Base-by-base conservation (phyloP, 2,797 vertebrate genomes). In the Acomys russatus region DNA sequence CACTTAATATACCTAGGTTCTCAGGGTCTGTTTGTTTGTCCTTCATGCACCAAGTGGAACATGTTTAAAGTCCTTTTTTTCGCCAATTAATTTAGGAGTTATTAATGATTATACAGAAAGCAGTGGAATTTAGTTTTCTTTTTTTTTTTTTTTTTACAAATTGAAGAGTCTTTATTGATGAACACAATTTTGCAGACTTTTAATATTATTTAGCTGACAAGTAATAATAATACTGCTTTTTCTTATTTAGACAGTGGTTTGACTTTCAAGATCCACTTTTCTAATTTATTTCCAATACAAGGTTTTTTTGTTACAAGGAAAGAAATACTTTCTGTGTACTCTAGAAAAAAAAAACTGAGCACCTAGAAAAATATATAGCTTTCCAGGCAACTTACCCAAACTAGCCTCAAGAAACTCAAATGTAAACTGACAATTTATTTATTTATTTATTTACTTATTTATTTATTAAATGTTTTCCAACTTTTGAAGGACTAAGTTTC, bases 81-180 rank as follows among this genome's bases (percentile, higher is more conserved):
- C 7, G 49, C 76, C n/a, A 71, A 82, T 25, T 91, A 33, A 86
- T 80, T 70, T 70, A 30, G 61, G 33, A 79, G 35, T 87, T n/a
- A 83, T 25, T 80, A 77, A 93, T 80, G 44, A 94, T 71, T 92
- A 76, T 68, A 88, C 44, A 54, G 22, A 95, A 80, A 33, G 83
- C 25, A 17, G 20, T 80, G n/a, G 22, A 63, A 92, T 87, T 71
- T 7, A 74, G n/a, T 90, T 89, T 85, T n/a, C n/a, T n/a, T n/a
- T n/a, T n/a, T 89, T 85, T n/a, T 89, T 85, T n/a, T n/a, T n/a
- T n/a, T 56, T 56, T 56, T 10, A 56, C 54, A 56, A 56, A 56
- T 56, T 56, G 54, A 7, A 6, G 54, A 14, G 54, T 10, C 54
- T 56, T 56, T 14, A 56, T 56, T 56, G 54, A 56, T 56, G 10